Conservation (phyloP, 2,113 vertebrate species). For the Triplophysa rosa region DNA sequence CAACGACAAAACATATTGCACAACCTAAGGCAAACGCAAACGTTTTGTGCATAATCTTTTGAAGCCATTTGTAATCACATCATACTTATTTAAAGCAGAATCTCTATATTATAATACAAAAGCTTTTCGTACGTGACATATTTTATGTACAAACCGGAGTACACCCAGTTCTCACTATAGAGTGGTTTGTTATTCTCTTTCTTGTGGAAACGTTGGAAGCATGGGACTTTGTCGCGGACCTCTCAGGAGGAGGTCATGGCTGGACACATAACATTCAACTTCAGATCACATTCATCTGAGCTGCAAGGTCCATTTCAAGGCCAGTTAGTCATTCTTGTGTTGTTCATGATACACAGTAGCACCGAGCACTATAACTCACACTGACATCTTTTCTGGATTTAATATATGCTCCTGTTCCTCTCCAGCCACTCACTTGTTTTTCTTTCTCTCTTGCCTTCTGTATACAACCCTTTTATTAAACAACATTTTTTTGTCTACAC, state of each 20-base stretch:
- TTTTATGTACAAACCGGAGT: not conserved
- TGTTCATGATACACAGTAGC: not conserved
- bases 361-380: conserved; percentile 1
- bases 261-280: conserved; percentile 7
- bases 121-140: not conserved
- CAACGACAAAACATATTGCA: conserved; percentile 12
- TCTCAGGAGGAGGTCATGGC: conserved; percentile 16
- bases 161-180: not conserved
- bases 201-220: not conserved
- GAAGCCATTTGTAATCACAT: not conserved
- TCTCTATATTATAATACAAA: not conserved
- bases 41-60: not conserved
- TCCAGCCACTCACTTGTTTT: not conserved
- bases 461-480: not conserved
- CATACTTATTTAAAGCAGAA: not conserved
- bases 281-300: conserved; percentile 32
- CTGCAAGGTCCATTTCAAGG: conserved; percentile 39
- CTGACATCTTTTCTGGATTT: conserved; percentile 34
- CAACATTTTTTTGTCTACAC: not conserved
- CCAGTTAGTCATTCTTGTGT: conserved; percentile 15
- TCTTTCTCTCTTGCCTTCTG: not conserved
- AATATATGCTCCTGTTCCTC: conserved; percentile 19
- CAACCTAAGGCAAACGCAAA: not conserved
- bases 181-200: conserved; percentile 25
- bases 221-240: conserved; percentile 5